These are phyloP conservation scores for Microplitis demolitor DNA, from an alignment of 1,140 invertebrate genomes.

Conservation along the genomic window DNA sequence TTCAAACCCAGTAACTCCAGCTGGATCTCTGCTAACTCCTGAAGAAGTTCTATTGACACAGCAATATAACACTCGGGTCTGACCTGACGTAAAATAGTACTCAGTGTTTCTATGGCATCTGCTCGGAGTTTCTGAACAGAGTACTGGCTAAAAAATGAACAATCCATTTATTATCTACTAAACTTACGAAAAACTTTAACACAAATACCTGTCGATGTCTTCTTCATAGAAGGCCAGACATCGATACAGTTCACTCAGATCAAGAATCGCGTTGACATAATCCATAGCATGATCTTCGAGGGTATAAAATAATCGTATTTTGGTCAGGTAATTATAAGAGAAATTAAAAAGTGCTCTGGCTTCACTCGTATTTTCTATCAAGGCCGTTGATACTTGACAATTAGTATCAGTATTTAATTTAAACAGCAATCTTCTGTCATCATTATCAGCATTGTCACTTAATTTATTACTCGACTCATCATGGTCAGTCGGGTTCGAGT, in stretches of 20 bases:
- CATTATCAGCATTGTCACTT: too few species aligned
- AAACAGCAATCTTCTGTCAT: too few species aligned
- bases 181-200: conserved; percentile 38
- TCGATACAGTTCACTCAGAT: conserved; percentile 72
- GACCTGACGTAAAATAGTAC: conserved; percentile 50
- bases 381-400: conserved; percentile 66
- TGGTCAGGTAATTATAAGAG: conserved; percentile 69
- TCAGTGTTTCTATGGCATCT: conserved; percentile 69
- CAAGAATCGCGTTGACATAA: conserved; percentile 71
- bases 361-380: conserved; percentile 62
- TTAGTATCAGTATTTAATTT: conserved; percentile 54
- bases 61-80: conserved; percentile 52
- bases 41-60: conserved; percentile 49
- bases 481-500: too few species aligned
- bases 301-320: conserved; percentile 70
- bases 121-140: conserved; percentile 73
- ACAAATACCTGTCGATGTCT: conserved; percentile 59
- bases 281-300: conserved; percentile 72
- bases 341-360: conserved; percentile 68
- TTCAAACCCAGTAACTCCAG: conserved; percentile 66
- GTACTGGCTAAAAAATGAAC: conserved; percentile 61
- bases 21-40: conserved; percentile 62
- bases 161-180: neutral
- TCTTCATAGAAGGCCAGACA: conserved; percentile 72
- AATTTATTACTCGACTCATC: too few species aligned